Evolutionary conservation across 2,888 invertebrate genomes (phyloP).

Genomic region (Drosophila mayaguana): DNA sequence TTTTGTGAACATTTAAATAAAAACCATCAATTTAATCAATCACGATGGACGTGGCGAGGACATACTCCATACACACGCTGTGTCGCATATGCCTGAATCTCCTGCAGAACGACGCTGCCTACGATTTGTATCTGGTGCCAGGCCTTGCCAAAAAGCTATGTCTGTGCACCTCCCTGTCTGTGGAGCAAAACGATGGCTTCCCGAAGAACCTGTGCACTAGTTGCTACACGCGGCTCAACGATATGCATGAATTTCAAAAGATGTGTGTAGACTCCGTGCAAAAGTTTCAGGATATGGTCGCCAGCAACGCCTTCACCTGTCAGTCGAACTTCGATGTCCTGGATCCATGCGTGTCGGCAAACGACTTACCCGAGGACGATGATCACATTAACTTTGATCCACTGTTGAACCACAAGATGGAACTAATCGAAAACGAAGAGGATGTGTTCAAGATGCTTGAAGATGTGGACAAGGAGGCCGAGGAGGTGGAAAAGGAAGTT

Average conservation of each 20-base stretch:
- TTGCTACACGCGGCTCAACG: slow-evolving; percentile 79
- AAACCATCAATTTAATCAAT: slow-evolving; percentile 5
- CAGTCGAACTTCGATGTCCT: slow-evolving; percentile 74
- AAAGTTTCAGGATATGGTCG: slow-evolving; percentile 79
- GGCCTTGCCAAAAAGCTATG: slow-evolving; percentile 81
- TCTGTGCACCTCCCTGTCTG: slow-evolving; percentile 80
- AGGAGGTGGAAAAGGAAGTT: slow-evolving; percentile 69
- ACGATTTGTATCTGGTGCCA: slow-evolving; percentile 80
- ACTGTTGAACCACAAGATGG: slow-evolving; percentile 79
- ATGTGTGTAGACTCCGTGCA: slow-evolving; percentile 80
- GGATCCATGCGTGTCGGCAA: slow-evolving; percentile 57
- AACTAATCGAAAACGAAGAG: slow-evolving; percentile 81
- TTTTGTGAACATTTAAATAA: slow-evolving; percentile 19
- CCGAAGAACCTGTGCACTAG: slow-evolving; percentile 81
- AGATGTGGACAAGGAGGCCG: slow-evolving; percentile 78
- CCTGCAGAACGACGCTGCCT: slow-evolving; percentile 72
- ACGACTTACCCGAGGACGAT: slow-evolving; percentile 71
- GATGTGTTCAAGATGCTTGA: slow-evolving; percentile 83
- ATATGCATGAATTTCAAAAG: slow-evolving; percentile 82
- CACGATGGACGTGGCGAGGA: slow-evolving; percentile 70
- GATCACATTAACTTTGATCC: slow-evolving; percentile 80
- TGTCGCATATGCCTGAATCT: slow-evolving; percentile 82
- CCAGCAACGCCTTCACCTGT: slow-evolving; percentile 63
- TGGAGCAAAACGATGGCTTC: slow-evolving; percentile 82
- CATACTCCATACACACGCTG: slow-evolving; percentile 74